Evolutionary conservation across 2,888 invertebrate species (phyloP), one percentile per base, ranked within the genome.

Genomic region (Tineola bisselliella): DNA sequence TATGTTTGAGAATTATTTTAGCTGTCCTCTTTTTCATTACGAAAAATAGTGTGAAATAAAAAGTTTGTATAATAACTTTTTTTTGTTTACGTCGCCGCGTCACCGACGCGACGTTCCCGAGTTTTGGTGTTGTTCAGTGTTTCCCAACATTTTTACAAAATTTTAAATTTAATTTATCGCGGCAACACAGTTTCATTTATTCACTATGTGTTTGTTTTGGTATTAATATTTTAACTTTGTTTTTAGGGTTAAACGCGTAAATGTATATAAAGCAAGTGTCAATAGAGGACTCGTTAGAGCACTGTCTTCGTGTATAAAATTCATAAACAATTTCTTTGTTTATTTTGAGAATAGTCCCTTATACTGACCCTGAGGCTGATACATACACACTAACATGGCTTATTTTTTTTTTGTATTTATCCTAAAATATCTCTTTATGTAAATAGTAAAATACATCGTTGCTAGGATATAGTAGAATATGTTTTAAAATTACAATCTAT

Each of bases 21-120:
- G 68, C 71, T 67, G 69, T 72, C 69, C 68, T 66, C 71, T 75
- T 74, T 71, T 75, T 70, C 71, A 77, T 77, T 10, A 71, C 75
- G 71, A 69, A 77, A 81, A 83, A 82, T 82, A 82, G 82, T 81
- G 79, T 76, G 79, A 81, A 48, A 79, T 81, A 80, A 81, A 81
- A 77, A 76, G 81, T 79, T 76, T 76, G 79, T 79, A 57, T 60
- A 48, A 74, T 79, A 75, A 78, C 81, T 78, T n/a, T 48, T 8
- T 61, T 62, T 60, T 62, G 59, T 44, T 61, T 56, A 44, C 44
- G 60, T 58, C n/a, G n/a, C n/a, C n/a, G n/a, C n/a, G n/a, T n/a
- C n/a, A n/a, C n/a, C n/a, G n/a, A n/a, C n/a, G n/a, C 25, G 2
- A 25, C 43, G 59, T 17, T n/a, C 17, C n/a, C 15, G 48, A 48